Evolutionary conservation across 2,113 vertebrate species (phyloP).

Genomic region (Phrynosoma blainvillii): DNA sequence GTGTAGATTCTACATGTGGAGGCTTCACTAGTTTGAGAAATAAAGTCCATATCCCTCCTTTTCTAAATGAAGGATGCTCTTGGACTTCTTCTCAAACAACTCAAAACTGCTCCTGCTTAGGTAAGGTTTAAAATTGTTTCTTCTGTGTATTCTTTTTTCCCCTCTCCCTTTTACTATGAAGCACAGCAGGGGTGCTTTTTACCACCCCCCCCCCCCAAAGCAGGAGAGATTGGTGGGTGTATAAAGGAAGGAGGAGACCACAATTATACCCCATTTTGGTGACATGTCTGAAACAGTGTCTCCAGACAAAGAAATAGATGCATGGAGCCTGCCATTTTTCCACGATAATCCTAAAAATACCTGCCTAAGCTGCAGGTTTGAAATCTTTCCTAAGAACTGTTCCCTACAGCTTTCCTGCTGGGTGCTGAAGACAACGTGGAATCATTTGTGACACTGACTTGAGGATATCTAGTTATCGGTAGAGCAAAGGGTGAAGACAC

Average conservation of each 20-base stretch:
- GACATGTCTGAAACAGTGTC: constrained; percentile 72
- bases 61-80: constrained; percentile 41
- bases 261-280: constrained; percentile 77
- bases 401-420: constrained; percentile 69
- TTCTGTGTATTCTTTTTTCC: background rate
- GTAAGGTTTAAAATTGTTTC: constrained; percentile 61
- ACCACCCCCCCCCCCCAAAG: constrained; percentile 27
- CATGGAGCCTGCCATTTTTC: constrained; percentile 69
- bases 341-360: constrained; percentile 81
- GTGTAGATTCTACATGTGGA: background rate
- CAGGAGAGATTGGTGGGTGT: constrained; percentile 75
- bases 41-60: constrained; percentile 1
- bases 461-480: constrained; percentile 39
- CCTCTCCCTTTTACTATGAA: constrained; percentile 21
- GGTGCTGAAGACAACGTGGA: constrained; percentile 57
- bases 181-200: constrained; percentile 74
- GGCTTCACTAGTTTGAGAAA: background rate
- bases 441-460: constrained; percentile 57
- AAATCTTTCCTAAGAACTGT: constrained; percentile 63
- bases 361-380: constrained; percentile 68
- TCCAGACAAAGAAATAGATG: constrained; percentile 75
- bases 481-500: constrained; percentile 28
- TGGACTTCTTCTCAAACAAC: constrained; percentile 57
- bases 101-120: constrained; percentile 6
- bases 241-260: constrained; percentile 68